Conservation (phyloP, 2,113 vertebrate species). For the Jaculus jaculus region DNA sequence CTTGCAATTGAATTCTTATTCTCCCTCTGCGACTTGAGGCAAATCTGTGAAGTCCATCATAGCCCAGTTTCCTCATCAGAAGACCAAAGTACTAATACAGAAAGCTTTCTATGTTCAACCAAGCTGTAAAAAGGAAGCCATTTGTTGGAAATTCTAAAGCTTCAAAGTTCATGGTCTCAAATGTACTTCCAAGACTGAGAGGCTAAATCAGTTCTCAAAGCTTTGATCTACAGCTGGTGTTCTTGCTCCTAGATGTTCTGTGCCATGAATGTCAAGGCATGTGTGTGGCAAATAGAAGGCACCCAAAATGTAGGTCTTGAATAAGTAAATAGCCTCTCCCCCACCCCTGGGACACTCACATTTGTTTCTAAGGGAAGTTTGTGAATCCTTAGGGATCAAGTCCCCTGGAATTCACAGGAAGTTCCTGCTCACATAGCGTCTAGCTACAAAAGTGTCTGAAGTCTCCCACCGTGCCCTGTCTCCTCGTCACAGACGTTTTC, state of each 20-base stretch:
- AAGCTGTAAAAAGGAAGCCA: neutral
- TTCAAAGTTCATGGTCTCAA: neutral
- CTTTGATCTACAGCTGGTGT: neutral
- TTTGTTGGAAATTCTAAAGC: conserved; percentile 14
- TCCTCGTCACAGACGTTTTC: neutral
- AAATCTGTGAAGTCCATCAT: neutral
- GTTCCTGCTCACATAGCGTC: neutral
- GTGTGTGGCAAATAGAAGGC: neutral
- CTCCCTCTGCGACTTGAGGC: neutral
- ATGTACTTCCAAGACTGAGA: conserved; percentile 10
- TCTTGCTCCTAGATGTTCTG: neutral
- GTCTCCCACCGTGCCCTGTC: neutral
- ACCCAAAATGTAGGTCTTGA: neutral
- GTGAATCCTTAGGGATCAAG: neutral
- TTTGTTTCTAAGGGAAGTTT: neutral
- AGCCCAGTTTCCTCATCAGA: conserved; percentile 18
- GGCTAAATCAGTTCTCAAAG: neutral
- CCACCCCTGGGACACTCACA: neutral
- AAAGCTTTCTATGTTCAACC: neutral
- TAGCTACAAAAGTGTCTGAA: neutral
- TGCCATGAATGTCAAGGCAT: neutral
- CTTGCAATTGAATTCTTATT: conserved; percentile 24
- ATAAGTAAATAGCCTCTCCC: neutral
- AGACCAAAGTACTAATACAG: neutral
- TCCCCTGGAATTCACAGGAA: neutral